Conservation (phyloP, 2,797 vertebrate genomes). For the Myotis vivesi region DNA sequence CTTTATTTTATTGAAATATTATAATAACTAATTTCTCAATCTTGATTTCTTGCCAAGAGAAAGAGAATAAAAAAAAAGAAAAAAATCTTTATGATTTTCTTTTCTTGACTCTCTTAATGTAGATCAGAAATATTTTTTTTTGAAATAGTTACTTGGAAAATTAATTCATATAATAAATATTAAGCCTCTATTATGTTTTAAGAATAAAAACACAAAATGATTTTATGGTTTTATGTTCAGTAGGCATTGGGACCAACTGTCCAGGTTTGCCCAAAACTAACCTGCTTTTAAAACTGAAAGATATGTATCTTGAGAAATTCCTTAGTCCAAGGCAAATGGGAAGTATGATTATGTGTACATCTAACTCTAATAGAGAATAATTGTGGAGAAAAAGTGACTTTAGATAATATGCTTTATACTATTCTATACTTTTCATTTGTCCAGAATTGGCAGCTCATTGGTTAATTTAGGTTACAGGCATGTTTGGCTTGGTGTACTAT, state of each 20-base stretch:
- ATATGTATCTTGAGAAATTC: not conserved
- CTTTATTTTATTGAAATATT: slow-evolving; percentile 37
- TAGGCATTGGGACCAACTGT: not conserved
- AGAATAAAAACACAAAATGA: not conserved
- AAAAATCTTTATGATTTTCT: not conserved
- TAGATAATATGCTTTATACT: not conserved
- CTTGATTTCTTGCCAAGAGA: not conserved
- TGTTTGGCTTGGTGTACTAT: not conserved
- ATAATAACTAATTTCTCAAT: not conserved
- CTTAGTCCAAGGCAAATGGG: not conserved
- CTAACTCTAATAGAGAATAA: not conserved
- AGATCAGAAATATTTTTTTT: not conserved
- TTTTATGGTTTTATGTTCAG: not conserved
- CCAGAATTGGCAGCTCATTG: not conserved
- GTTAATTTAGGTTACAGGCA: not conserved
- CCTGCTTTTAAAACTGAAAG: slow-evolving; percentile 21
- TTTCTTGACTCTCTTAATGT: not conserved
- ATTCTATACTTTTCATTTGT: not conserved
- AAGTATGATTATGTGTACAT: not conserved
- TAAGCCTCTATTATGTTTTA: not conserved
- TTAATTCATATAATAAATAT: not conserved
- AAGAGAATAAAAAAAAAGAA: not conserved
- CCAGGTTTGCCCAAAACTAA: not conserved
- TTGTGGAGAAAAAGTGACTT: not conserved
- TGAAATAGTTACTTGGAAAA: not conserved